phyloP scores from a whole-genome alignment of 2,797 vertebrate species.

The Cichlasoma orientale region DNA sequence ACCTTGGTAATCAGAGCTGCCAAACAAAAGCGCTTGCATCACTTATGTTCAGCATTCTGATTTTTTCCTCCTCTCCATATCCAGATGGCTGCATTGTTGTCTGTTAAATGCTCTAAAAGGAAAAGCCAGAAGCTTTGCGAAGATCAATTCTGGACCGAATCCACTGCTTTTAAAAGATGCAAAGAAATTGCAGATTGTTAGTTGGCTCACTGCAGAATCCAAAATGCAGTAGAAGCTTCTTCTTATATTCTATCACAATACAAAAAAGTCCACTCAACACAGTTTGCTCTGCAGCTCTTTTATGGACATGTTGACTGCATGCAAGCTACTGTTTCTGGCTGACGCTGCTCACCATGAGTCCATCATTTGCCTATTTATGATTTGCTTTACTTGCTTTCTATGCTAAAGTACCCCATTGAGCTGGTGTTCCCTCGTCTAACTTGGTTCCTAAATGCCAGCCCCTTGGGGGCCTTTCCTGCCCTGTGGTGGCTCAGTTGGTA shows the following conservation, averaged over 20 bases:
- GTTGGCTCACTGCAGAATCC: not conserved
- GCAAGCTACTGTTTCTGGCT: constrained; percentile 15
- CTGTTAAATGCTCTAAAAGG: constrained; percentile 41
- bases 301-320: not conserved
- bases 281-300: constrained; percentile 13
- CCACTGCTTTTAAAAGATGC: not conserved
- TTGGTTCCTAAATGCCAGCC: constrained; percentile 75
- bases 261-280: not conserved
- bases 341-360: constrained; percentile 7
- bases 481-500: constrained; percentile 69
- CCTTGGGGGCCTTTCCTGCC: constrained; percentile 72
- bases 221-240: not conserved
- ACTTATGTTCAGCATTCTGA: constrained; percentile 63
- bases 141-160: constrained; percentile 14
- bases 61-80: constrained; percentile 61
- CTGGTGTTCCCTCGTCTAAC: constrained; percentile 43
- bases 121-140: constrained; percentile 13
- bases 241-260: not conserved
- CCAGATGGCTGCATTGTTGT: constrained; percentile 75
- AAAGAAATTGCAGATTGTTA: not conserved
- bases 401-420: constrained; percentile 45
- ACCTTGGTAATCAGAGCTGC: constrained; percentile 77
- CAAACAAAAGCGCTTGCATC: constrained; percentile 72
- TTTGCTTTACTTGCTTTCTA: constrained; percentile 39
- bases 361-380: constrained; percentile 44